Base-by-base conservation (phyloP, 2,797 vertebrate genomes). In the Myioborus melanocephalus region DNA sequence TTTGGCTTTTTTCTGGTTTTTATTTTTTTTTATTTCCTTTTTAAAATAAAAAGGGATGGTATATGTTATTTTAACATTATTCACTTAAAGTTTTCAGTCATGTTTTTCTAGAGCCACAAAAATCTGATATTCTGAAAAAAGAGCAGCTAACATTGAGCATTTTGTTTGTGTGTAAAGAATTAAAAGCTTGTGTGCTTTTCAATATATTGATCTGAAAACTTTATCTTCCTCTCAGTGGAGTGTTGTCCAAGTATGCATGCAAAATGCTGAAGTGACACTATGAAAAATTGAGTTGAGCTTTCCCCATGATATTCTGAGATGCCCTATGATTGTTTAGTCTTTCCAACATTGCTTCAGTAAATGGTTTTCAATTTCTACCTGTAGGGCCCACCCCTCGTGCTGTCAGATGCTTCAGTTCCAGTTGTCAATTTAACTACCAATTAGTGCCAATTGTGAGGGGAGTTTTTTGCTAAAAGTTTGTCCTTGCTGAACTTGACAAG, bases 371-470 rank as follows among this genome's bases (percentile, higher is more conserved):
- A 34, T 91, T 92, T 83, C 69, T 91, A 93, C 93, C 92, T 88
- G 79, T 71, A 86, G 94, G 79, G 91, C 70, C 76, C 75, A 83
- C 72, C 64, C 71, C 84, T 88, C 15, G 82, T 84, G 84, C 84
- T 93, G 89, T 92, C 92, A 93, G 76, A 26, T 69, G 69, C 69
- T 93, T 96, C 92, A 19, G 65, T 94, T 96, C 92, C 87, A 93
- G n/a, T 83, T 96, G 94, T 95, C 92, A 95, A 43, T 92, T 95
- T 93, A 83, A 89, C 70, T 68, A 70, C 86, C 78, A 93, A 94
- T 95, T 95, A 94, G 87, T 94, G 94, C 89, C 93, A 96, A 8
- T 96, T 93, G 76, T 56, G 43, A 46, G 66, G n/a, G 55, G 27
- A 39, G 0, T 7, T 79, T 72, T 91, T 56, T 88, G 83, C 70